Percentiles rank a stretch among this genome's conserved stretches.
Conservation (phyloP, 2,888 invertebrate genomes). For the Sabellastarte sp. region DNA sequence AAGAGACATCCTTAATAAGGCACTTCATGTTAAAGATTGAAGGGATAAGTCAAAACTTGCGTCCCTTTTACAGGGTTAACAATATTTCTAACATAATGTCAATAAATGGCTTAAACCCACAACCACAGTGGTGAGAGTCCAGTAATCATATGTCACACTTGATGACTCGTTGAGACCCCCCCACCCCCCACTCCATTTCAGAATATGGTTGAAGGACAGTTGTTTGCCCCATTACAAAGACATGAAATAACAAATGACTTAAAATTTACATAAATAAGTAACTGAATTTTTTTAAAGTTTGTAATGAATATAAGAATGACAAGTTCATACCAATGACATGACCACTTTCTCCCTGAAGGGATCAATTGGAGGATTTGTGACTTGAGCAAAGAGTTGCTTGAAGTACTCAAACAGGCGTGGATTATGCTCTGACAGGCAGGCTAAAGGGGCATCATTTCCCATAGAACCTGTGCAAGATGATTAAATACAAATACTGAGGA, state of each 20-base stretch:
- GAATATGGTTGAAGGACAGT: not conserved
- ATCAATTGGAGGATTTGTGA: conserved; percentile 98
- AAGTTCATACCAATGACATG: conserved; percentile 77
- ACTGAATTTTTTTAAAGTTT: not conserved
- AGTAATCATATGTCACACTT: too few relatives aligned
- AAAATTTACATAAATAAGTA: not conserved
- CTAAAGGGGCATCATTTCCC: conserved; percentile 98
- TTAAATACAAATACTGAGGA: too few relatives aligned
- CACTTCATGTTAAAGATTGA: too few relatives aligned
- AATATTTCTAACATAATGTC: too few relatives aligned
- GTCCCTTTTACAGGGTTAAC: too few relatives aligned
- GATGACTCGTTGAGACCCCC: too few relatives aligned
- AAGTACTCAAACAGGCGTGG: conserved; percentile 96
- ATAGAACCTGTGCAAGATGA: conserved; percentile 89
- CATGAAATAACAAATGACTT: too few relatives aligned
- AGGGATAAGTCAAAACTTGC: too few relatives aligned
- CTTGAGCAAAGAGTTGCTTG: conserved; percentile 97
- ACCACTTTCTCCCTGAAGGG: conserved; percentile 98
- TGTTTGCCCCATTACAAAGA: too few relatives aligned
- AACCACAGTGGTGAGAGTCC: too few relatives aligned
- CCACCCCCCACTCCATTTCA: not conserved
- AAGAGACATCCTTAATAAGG: too few relatives aligned
- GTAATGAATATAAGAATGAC: not conserved
- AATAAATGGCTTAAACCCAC: too few relatives aligned
- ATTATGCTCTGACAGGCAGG: conserved; percentile 92